These are phyloP conservation scores for Andrena bicolor DNA, from an alignment of 2,888 invertebrate genomes.

Conservation along the genomic window DNA sequence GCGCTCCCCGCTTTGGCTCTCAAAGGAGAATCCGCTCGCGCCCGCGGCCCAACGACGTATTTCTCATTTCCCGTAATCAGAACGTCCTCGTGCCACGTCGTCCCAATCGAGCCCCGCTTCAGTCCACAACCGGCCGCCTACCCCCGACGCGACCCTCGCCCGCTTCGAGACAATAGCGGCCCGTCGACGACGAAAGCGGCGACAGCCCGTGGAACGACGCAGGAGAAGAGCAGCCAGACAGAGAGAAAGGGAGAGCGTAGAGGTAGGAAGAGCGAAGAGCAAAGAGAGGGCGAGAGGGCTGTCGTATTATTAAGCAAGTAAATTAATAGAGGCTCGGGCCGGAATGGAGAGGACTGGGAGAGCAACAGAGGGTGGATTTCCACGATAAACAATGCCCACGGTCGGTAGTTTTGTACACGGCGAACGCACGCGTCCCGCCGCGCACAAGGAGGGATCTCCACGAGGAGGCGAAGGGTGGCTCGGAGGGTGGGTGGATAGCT, in stretches of 20 bases:
- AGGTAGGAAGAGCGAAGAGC: conserved; percentile 24
- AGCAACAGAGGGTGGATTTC: conserved; percentile 77
- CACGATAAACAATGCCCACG: conserved; percentile 81
- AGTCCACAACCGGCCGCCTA: conserved; percentile 40
- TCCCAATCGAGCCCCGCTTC: conserved; percentile 57
- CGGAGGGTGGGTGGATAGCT: conserved; percentile 40
- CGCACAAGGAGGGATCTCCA: conserved; percentile 1
- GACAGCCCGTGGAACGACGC: conserved; percentile 23
- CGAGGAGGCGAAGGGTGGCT: conserved; percentile 15
- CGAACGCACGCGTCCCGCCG: conserved; percentile 18
- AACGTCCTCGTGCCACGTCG: conserved; percentile 40
- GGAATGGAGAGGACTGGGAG: conserved; percentile 61
- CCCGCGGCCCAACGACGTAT: conserved; percentile 58
- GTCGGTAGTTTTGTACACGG: conserved; percentile 61
- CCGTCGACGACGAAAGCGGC: conserved; percentile 66
- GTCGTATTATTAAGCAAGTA: conserved; percentile 84
- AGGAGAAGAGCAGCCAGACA: not conserved
- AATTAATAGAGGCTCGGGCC: conserved; percentile 83
- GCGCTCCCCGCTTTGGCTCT: conserved; percentile 29
- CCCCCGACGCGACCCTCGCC: not conserved
- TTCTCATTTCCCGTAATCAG: conserved; percentile 72
- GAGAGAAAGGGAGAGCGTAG: conserved; percentile 43
- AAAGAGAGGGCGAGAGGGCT: conserved; percentile 53
- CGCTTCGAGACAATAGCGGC: conserved; percentile 63
- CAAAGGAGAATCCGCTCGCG: conserved; percentile 44